phyloP scores from a whole-genome alignment of 53 echinoderm and acorn worm genomes.

The Echinarachnius parma region DNA sequence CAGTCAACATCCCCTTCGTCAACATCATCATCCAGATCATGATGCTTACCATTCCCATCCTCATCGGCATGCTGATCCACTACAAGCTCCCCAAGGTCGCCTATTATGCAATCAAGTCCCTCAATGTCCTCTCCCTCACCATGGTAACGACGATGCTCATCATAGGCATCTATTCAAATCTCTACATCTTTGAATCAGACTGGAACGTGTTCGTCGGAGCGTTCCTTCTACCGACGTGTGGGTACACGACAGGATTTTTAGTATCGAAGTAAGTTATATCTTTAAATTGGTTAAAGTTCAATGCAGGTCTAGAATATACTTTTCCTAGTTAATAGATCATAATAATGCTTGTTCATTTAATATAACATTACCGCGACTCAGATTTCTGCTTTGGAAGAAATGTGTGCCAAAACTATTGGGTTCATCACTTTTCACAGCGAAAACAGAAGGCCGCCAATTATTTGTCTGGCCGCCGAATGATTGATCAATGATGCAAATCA shows the following conservation, averaged over 20 bases:
- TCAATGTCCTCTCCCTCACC: conserved; percentile 68
- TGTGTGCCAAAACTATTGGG: too few relatives aligned
- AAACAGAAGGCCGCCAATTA: too few relatives aligned
- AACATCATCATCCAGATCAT: conserved; percentile 83
- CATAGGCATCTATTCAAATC: conserved; percentile 74
- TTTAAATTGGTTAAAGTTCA: too few relatives aligned
- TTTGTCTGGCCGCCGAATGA: too few relatives aligned
- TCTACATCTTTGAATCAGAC: conserved; percentile 68
- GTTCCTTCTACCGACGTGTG: conserved; percentile 70
- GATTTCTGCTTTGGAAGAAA: too few relatives aligned
- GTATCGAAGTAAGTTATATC: too few relatives aligned
- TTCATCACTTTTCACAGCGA: too few relatives aligned
- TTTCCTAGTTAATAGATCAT: too few relatives aligned
- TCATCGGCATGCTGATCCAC: conserved; percentile 75
- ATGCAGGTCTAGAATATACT: too few relatives aligned
- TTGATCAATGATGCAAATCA: too few relatives aligned
- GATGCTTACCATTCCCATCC: conserved; percentile 72
- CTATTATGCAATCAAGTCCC: conserved; percentile 68
- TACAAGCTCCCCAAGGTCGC: conserved; percentile 79
- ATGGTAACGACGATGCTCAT: conserved; percentile 61
- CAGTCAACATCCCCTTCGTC: conserved; percentile 67
- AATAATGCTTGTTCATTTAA: too few relatives aligned
- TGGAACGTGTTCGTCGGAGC: conserved; percentile 67
- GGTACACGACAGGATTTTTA: conserved; percentile 80
- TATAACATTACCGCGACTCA: too few relatives aligned